Base-by-base conservation (phyloP, 2,888 invertebrate genomes). In the Amblyteles armatorius region DNA sequence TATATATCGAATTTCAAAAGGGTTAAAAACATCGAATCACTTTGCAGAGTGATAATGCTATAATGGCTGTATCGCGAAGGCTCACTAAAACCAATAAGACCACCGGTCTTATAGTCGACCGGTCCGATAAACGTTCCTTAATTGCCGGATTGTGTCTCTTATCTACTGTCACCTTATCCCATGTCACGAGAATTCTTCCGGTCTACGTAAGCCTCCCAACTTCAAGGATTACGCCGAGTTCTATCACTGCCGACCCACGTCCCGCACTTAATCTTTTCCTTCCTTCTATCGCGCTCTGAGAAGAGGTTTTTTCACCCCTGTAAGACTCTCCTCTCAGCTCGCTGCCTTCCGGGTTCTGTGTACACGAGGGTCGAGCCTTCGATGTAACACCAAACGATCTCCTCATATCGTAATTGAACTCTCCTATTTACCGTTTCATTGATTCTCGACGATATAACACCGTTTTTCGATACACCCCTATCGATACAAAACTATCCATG, bases 121-220 rank as follows among this genome's bases (percentile, higher is more conserved):
- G 40, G 16, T 9, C 4, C 26, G 92, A 92, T 91, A 89, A 90
- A 92, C 90, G 91, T 91, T 90, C 90, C 91, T 93, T 93, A 93
- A 93, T 93, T 92, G 91, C 89, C 87, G 90, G 80, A 40, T 87
- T 92, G 89, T 90, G 90, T 83, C 90, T 91, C 91, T 92, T 93
- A 93, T 93, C 93, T 92, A 90, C 93, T 93, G 93, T 93, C 93
- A 92, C 93, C 91, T 92, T 90, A 89, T 87, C 88, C 89, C 88
- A 79, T 85, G 79, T 82, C 76, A 79, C 69, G 76, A 76, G 72
- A 72, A 81, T 85, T 50, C 69, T 36, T 63, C 55, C 22, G 33
- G 50, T 26, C 26, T 33, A 63, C 44, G 55, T 33, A 68, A 78
- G 76, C 84, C 73, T 88, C 90, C 29, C 85, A 86, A 87, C 86